Conservation (phyloP, 2,888 invertebrate genomes). For the Papilio demoleus region DNA sequence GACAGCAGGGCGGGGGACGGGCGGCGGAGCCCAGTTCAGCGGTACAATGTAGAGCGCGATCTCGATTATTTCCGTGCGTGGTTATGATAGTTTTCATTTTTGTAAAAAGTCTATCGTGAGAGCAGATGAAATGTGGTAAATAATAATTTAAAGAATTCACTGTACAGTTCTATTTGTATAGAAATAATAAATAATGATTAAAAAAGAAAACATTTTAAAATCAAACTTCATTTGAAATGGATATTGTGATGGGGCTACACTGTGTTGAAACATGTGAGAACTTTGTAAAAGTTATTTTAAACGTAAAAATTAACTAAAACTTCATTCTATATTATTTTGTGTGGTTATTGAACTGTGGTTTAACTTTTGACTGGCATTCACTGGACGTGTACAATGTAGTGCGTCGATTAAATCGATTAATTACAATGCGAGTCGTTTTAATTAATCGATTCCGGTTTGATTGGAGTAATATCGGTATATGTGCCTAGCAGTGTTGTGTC, state of each 20-base stretch:
- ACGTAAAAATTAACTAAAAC: too few relatives aligned
- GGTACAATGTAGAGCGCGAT: conserved; percentile 59
- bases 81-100: conserved; percentile 84
- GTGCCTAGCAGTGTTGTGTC: conserved; percentile 11
- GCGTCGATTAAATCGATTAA: conserved; percentile 6
- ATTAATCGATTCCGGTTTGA: conserved; percentile 3
- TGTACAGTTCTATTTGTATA: conserved; percentile 86
- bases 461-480: too few relatives aligned
- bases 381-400: conserved; percentile 7
- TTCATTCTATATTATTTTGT: too few relatives aligned
- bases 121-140: conserved; percentile 80
- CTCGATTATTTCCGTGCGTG: conserved; percentile 76
- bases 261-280: too few relatives aligned
- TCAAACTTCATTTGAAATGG: background rate
- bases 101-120: conserved; percentile 84
- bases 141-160: conserved; percentile 82
- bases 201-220: conserved; percentile 59
- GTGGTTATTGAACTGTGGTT: too few relatives aligned
- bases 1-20: conserved; percentile 43
- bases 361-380: background rate
- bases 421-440: background rate
- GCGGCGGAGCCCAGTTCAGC: conserved; percentile 44
- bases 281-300: too few relatives aligned
- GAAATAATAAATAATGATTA: conserved; percentile 84
- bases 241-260: too few relatives aligned